phyloP scores from a whole-genome alignment of 2,888 invertebrate genomes.

The Diarsia brunnea region DNA sequence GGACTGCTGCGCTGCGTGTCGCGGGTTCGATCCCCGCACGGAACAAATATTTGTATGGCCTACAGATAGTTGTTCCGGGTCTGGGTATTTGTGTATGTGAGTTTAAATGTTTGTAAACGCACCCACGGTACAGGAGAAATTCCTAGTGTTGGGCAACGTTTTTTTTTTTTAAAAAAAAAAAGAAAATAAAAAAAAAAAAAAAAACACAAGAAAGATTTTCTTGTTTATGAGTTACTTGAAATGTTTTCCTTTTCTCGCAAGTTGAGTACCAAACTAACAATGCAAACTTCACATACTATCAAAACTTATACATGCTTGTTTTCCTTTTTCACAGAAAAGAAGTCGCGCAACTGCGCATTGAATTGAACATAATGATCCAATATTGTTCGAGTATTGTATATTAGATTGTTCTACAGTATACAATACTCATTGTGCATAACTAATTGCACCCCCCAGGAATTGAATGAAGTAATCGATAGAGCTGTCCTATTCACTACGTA shows the following conservation, averaged over 20 bases:
- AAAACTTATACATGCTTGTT: background rate
- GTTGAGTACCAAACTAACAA: background rate
- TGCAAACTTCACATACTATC: background rate
- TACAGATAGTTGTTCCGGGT: too few species aligned
- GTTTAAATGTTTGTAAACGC: too few species aligned
- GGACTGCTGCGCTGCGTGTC: too few species aligned
- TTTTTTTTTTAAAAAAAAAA: too few species aligned
- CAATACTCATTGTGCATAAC: background rate
- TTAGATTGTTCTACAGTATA: background rate
- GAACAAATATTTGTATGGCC: too few species aligned
- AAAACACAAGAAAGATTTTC: background rate
- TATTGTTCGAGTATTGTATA: background rate
- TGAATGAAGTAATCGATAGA: background rate
- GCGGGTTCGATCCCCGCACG: too few species aligned
- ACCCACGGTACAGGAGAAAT: too few species aligned
- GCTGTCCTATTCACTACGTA: background rate
- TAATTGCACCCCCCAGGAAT: background rate
- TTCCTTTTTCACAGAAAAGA: background rate
- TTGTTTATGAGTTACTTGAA: background rate
- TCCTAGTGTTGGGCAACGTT: too few species aligned
- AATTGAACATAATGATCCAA: constrained; percentile 11
- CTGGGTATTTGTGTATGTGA: too few species aligned
- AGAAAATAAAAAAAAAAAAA: too few species aligned
- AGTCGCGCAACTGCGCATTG: background rate
- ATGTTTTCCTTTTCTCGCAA: background rate